Evolutionary conservation across 2,888 invertebrate genomes (phyloP).

Genomic region (Platynereis dumerilii): DNA sequence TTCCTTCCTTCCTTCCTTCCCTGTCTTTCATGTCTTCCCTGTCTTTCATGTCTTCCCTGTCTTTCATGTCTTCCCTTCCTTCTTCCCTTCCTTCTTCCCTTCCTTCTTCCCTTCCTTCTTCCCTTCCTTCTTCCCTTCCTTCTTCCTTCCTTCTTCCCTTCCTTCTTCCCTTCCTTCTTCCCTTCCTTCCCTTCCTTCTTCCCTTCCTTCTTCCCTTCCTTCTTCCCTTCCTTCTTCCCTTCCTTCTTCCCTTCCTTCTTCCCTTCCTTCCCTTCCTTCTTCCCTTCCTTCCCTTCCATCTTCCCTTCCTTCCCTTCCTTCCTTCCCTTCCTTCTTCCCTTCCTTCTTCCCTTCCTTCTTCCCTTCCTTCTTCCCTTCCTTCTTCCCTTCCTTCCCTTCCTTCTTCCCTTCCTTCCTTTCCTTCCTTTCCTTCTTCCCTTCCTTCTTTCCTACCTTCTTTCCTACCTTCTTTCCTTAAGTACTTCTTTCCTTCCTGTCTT

Average conservation of each 20-base stretch:
- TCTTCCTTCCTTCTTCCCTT: neutral
- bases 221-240: neutral
- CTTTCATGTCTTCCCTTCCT: neutral
- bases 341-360: slow-evolving; percentile 4
- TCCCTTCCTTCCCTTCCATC: no score
- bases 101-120: neutral
- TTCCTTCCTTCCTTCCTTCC: neutral
- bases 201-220: neutral
- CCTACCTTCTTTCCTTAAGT: no score
- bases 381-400: neutral
- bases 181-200: slow-evolving; percentile 3
- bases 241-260: neutral
- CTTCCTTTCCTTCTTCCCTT: slow-evolving; percentile 8
- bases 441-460: no score
- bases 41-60: no score
- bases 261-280: slow-evolving; percentile 2
- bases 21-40: no score
- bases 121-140: slow-evolving; percentile 3
- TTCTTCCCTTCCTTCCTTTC: neutral
- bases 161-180: no score
- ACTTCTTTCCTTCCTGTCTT: no score
- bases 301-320: neutral
- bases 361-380: neutral
- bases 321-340: neutral
- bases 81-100: slow-evolving; percentile 3